Evolutionary conservation across 2,797 vertebrate species (phyloP).

Genomic region (Ctenopoma kingsleyae): DNA sequence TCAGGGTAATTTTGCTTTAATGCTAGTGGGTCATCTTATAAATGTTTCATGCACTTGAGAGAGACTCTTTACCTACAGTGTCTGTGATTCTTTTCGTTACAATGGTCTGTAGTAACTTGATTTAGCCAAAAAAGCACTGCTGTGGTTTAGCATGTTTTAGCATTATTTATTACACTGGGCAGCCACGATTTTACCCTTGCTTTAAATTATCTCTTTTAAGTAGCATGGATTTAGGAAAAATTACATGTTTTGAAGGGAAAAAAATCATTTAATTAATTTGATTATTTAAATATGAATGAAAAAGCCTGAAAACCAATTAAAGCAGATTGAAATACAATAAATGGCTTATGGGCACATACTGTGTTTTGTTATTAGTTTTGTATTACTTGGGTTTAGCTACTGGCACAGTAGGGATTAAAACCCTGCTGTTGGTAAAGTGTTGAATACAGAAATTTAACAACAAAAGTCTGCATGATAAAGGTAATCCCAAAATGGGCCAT

Average conservation of each 20-base stretch:
- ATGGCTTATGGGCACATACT: neutral
- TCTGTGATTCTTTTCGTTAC: neutral
- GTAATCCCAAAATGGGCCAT: conserved; percentile 2
- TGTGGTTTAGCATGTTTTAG: neutral
- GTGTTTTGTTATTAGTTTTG: neutral
- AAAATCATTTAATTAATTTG: no score
- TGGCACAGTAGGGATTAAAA: neutral
- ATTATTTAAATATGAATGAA: no score
- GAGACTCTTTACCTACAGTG: neutral
- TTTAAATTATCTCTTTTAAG: no score
- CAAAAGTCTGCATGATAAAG: neutral
- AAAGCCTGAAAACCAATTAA: no score
- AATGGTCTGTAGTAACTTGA: neutral
- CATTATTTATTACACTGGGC: neutral
- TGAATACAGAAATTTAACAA: neutral
- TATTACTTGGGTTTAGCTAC: neutral
- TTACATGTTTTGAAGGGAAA: no score
- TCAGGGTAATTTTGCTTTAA: neutral
- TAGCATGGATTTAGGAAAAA: no score
- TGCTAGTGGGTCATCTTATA: neutral
- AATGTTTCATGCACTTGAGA: neutral
- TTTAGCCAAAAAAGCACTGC: neutral
- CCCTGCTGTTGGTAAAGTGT: neutral
- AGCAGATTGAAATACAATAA: neutral
- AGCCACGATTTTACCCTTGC: neutral